phyloP scores from a whole-genome alignment of 2,797 vertebrate species.

The Cossypha heuglini region DNA sequence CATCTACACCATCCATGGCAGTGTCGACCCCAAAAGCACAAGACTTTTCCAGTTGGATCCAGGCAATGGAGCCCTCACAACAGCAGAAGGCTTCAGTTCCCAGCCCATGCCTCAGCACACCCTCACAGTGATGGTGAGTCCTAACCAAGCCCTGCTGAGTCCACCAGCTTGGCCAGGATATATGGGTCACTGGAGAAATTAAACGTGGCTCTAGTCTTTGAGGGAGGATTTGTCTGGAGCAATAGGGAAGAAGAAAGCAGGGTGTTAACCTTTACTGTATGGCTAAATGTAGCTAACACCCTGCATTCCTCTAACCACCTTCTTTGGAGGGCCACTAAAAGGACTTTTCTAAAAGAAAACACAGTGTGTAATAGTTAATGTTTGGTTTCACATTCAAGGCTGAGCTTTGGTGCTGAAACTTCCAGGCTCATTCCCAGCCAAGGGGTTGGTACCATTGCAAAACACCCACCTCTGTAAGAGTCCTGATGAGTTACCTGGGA shows the following conservation, averaged over 20 bases:
- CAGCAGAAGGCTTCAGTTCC: conserved; percentile 84
- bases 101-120: conserved; percentile 81
- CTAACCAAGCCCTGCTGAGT: not conserved
- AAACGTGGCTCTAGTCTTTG: not conserved
- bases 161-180: not conserved
- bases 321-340: not conserved
- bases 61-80: conserved; percentile 83
- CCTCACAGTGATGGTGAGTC: conserved; percentile 88
- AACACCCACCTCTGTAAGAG: not conserved
- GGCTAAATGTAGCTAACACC: not conserved
- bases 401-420: not conserved
- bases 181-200: not conserved
- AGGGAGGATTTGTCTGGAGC: not conserved
- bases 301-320: not conserved
- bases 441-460: not conserved
- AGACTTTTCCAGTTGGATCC: conserved; percentile 91
- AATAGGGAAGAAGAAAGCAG: not conserved
- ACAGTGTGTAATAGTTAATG: not conserved
- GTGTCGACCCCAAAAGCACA: conserved; percentile 82
- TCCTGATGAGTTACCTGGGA: not conserved
- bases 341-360: not conserved
- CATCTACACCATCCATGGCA: conserved; percentile 89
- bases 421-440: not conserved
- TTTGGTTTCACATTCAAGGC: not conserved
- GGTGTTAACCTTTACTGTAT: not conserved